Evolutionary conservation across 2,797 vertebrate genomes (phyloP).

Genomic region (Sciurus vulgaris): DNA sequence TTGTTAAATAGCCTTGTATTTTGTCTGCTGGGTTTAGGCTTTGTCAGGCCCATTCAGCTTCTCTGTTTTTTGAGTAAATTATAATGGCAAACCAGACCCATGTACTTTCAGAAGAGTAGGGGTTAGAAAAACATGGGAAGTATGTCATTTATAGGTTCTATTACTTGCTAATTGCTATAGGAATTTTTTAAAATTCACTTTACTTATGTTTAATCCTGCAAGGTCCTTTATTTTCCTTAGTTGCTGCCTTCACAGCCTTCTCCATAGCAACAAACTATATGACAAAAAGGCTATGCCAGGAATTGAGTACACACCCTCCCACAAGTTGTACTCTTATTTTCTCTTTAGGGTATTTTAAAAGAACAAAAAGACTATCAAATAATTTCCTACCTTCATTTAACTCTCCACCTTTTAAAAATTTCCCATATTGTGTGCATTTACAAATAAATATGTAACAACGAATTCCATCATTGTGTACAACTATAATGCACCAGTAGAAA

Average conservation of each 20-base stretch:
- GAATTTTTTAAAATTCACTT: slow-evolving; percentile 71
- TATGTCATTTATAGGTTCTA: slow-evolving; percentile 70
- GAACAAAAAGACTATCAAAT: slow-evolving; percentile 53
- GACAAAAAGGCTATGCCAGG: slow-evolving; percentile 66
- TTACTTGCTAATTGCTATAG: slow-evolving; percentile 72
- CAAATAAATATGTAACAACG: too few relatives aligned
- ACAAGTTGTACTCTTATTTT: slow-evolving; percentile 57
- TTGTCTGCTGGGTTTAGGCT: slow-evolving; percentile 68
- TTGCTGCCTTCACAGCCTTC: slow-evolving; percentile 72
- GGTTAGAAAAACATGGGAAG: slow-evolving; percentile 64
- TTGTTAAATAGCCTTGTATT: slow-evolving; percentile 68
- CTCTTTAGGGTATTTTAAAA: slow-evolving; percentile 19
- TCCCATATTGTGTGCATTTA: too few relatives aligned
- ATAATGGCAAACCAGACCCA: slow-evolving; percentile 56
- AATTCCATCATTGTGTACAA: too few relatives aligned
- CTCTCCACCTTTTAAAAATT: not conserved
- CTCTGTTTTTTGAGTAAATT: slow-evolving; percentile 76
- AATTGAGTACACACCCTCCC: slow-evolving; percentile 25
- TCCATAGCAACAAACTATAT: slow-evolving; percentile 77
- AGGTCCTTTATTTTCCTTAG: slow-evolving; percentile 70
- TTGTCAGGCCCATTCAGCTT: slow-evolving; percentile 71
- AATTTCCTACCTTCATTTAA: slow-evolving; percentile 60
- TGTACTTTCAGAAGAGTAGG: slow-evolving; percentile 51
- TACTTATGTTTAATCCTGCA: slow-evolving; percentile 63
- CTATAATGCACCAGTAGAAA: too few relatives aligned